A percentile compares a stretch with the other conserved stretches of the same genome.
phyloP scores from a whole-genome alignment of 1,140 invertebrate species.

The Aphelinus atriplicis region DNA sequence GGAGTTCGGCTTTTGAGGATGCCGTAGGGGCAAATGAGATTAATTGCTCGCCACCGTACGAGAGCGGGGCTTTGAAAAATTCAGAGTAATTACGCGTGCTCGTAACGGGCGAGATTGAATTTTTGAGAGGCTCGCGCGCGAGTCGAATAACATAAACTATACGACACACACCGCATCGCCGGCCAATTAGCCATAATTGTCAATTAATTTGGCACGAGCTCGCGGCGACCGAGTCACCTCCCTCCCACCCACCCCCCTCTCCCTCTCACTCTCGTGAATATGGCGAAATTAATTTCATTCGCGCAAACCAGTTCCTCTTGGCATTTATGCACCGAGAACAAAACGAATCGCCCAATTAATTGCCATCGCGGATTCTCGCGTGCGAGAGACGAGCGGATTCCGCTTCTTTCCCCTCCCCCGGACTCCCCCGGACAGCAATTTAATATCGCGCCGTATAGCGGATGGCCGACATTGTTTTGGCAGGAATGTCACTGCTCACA shows the following conservation, averaged over 20 bases:
- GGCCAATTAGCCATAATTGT: slow-evolving; percentile 21
- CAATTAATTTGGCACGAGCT: slow-evolving; percentile 15
- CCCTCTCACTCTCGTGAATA: not conserved
- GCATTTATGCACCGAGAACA: not conserved
- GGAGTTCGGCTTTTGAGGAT: too few relatives aligned
- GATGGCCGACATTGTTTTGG: too few relatives aligned
- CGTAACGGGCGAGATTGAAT: too few relatives aligned
- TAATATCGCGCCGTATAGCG: not conserved
- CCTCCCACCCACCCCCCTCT: not conserved
- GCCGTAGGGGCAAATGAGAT: too few relatives aligned
- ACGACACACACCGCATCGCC: too few relatives aligned
- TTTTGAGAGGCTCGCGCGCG: not conserved
- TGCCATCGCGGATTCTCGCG: not conserved
- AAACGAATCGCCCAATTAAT: slow-evolving; percentile 3
- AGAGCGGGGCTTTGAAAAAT: too few relatives aligned
- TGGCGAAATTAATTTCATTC: slow-evolving; percentile 23
- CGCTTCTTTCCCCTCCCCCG: too few relatives aligned
- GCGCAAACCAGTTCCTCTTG: slow-evolving; percentile 6
- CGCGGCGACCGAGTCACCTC: not conserved
- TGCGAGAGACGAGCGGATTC: not conserved
- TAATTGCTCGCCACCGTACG: too few relatives aligned
- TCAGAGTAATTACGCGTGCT: too few relatives aligned
- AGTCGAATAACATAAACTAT: not conserved
- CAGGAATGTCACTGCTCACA: too few relatives aligned
- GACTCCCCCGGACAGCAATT: too few relatives aligned